These are phyloP conservation scores for Ptychochromis oligacanthus DNA, from an alignment of 2,113 vertebrate species.

Conservation along the genomic window DNA sequence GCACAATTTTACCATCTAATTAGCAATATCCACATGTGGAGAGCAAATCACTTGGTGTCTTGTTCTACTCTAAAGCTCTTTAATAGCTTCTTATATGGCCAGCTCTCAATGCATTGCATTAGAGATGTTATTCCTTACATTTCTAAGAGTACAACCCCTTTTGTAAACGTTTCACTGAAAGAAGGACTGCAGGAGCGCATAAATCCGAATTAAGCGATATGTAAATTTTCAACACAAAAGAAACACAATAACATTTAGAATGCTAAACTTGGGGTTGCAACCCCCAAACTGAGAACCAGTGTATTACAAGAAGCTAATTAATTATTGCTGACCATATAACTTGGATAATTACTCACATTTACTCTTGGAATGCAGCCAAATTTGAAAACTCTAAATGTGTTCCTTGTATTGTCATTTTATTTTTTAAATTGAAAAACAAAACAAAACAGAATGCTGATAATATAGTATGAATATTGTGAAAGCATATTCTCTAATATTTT, in stretches of 20 bases:
- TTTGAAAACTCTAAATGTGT: neutral
- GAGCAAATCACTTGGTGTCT: neutral
- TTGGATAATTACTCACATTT: neutral
- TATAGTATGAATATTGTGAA: neutral
- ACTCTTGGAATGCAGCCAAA: neutral
- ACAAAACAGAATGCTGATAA: neutral
- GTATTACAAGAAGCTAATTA: neutral
- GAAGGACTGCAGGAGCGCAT: no score
- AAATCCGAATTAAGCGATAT: neutral
- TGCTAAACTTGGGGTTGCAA: no score
- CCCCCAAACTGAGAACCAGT: neutral
- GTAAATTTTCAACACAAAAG: neutral
- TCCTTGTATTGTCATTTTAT: neutral
- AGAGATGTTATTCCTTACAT: neutral
- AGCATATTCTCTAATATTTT: neutral
- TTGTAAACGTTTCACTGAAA: no score
- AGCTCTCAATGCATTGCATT: neutral
- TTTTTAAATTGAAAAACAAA: neutral
- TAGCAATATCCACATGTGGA: neutral
- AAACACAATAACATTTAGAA: neutral
- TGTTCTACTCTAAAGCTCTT: neutral
- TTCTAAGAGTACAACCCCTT: neutral
- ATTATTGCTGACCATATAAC: neutral
- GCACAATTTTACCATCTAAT: accelerated
- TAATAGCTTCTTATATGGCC: neutral